Percentiles rank a stretch among this genome's conserved stretches.
Conservation (phyloP, 2,113 vertebrate genomes). For the Caloenas nicobarica region DNA sequence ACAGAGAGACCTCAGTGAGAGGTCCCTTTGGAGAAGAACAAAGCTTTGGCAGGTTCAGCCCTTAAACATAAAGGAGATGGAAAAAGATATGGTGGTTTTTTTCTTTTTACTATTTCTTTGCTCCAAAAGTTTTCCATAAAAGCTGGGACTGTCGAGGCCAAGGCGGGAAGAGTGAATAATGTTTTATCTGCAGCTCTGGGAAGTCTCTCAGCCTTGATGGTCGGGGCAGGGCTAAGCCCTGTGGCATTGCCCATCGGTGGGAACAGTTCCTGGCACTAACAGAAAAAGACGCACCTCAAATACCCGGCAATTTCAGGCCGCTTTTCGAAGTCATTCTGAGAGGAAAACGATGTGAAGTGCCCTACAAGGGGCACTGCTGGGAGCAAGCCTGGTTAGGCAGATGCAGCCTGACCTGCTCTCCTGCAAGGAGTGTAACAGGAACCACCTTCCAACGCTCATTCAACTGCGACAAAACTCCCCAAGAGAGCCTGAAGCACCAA, state of each 20-base stretch:
- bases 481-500: neutral
- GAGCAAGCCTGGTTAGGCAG: neutral
- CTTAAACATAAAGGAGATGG: neutral
- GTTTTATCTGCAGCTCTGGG: constrained; percentile 6
- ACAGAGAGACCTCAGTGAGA: neutral
- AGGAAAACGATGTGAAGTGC: neutral
- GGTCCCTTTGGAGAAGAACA: constrained; percentile 23
- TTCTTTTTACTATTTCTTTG: neutral
- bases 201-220: constrained; percentile 14
- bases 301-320: neutral
- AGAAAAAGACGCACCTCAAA: neutral
- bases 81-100: neutral
- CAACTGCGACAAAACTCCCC: neutral
- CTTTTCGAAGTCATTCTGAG: neutral
- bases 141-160: neutral
- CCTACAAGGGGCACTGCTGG: neutral
- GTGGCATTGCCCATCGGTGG: neutral
- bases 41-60: constrained; percentile 27
- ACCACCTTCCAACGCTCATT: neutral
- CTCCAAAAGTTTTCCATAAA: neutral
- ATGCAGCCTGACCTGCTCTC: neutral
- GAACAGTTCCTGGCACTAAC: neutral
- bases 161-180: neutral
- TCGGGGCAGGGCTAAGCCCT: neutral
- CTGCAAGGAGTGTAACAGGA: neutral